A percentile compares a stretch with the other conserved stretches of the same genome.
Evolutionary conservation across 1,140 invertebrate species (phyloP).

Genomic region (Euglossa dilemma): DNA sequence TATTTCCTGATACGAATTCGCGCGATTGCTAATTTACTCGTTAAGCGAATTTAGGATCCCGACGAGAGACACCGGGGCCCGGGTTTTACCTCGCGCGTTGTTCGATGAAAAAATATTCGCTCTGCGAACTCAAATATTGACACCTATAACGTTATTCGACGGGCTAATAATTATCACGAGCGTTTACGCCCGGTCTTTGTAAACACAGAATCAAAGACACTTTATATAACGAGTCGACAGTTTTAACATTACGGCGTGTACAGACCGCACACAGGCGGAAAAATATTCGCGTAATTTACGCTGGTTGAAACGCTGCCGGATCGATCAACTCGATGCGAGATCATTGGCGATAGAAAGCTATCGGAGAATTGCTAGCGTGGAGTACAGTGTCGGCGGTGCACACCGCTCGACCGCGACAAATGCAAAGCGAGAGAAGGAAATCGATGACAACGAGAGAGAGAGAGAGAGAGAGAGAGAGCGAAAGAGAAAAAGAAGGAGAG

Average conservation of each 20-base stretch:
- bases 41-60: not conserved
- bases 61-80: not conserved
- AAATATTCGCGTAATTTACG: not conserved
- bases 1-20: slow-evolving; percentile 32
- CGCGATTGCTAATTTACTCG: slow-evolving; percentile 2
- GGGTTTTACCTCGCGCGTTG: not conserved
- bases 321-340: not conserved
- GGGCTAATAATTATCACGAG: not conserved
- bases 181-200: not conserved
- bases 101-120: not conserved
- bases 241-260: not conserved
- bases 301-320: not conserved
- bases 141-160: not conserved
- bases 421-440: slow-evolving; percentile 8
- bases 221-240: not conserved
- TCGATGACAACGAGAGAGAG: slow-evolving; percentile 37
- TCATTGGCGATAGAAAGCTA: slow-evolving; percentile 5
- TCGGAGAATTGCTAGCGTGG: not conserved
- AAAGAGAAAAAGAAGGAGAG: not conserved
- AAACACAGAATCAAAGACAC: not conserved
- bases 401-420: not conserved
- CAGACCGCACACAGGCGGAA: no score
- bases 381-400: not conserved
- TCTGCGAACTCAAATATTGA: not conserved
- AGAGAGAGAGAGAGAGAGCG: not conserved